Conservation (phyloP, 2,113 vertebrate genomes). For the Syngnathoides biaculeatus region DNA sequence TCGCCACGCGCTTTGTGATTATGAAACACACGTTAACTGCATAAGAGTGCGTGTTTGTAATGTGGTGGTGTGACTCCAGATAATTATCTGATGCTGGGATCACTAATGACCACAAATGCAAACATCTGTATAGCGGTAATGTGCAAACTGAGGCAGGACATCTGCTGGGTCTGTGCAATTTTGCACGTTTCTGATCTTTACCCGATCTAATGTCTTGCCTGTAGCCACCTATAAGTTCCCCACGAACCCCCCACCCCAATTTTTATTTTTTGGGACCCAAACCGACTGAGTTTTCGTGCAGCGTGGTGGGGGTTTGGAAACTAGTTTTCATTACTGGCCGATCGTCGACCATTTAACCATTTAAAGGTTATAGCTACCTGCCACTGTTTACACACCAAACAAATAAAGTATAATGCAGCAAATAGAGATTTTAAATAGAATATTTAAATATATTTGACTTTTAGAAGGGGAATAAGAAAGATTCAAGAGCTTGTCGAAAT, state of each 20-base stretch:
- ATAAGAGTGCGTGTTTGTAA: constrained; percentile 53
- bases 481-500: too few relatives aligned
- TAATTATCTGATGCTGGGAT: constrained; percentile 67
- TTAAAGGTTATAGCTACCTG: too few relatives aligned
- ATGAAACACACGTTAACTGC: constrained; percentile 62
- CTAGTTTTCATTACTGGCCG: too few relatives aligned
- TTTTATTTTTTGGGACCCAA: neutral
- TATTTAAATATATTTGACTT: too few relatives aligned
- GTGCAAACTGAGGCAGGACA: constrained; percentile 55
- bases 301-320: too few relatives aligned
- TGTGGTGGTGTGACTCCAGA: constrained; percentile 60
- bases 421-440: too few relatives aligned
- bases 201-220: too few relatives aligned
- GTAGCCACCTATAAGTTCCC: neutral
- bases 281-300: too few relatives aligned
- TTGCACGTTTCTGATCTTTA: neutral
- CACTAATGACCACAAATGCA: constrained; percentile 68
- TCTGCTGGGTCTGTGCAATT: constrained; percentile 41
- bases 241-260: neutral
- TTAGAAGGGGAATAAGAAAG: too few relatives aligned
- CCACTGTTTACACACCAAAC: too few relatives aligned
- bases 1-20: constrained; percentile 60
- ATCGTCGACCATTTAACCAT: too few relatives aligned
- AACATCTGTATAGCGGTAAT: constrained; percentile 68
- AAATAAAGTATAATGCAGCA: too few relatives aligned